Base-by-base conservation (phyloP, 2,888 invertebrate species). In the Leptopilina syphax region DNA sequence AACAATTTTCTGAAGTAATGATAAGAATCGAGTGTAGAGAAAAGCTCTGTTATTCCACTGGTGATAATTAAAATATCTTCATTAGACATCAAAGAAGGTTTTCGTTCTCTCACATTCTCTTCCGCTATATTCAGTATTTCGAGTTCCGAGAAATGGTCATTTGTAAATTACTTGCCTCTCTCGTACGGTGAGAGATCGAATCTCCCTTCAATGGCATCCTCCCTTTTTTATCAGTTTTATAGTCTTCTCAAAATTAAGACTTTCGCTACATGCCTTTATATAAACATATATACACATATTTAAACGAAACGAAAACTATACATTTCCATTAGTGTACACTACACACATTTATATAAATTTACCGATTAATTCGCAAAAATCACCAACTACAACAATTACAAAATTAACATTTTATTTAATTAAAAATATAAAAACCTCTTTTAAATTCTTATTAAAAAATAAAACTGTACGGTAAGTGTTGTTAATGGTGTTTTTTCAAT, bases 1-100 rank as follows among this genome's bases (percentile, higher is more conserved):
- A 34, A 34, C 34, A 34, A 34, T 34, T 34, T 34, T 34, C 18
- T 24, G 9, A 24, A 8, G 8, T 18, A 63, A 63, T 63, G 63
- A 63, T 63, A 63, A 63, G 6, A 24, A 63, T 18, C 24, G 63
- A 9, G n/a, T 24, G 63, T 10, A 7, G 63, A 8, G 63, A 24
- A 63, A 18, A 18, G 63, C 63, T 9, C 6, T 12, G 63, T 63
- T 63, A 63, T 24, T 63, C 24, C 63, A 24, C 24, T 63, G 63
- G 86, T 86, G 87, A 87, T 88, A 88, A 88, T 89, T 88, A 88
- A 89, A 87, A 85, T 89, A 89, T 89, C 89, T 88, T 84, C 84
- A 86, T 86, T 88, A 88, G 89, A 89, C 89, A 89, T 89, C 89
- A 89, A 89, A 89, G 88, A 88, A 87, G 88, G 85, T 86, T 87